A percentile compares a stretch with the other conserved stretches of the same genome.
Conservation (phyloP, 1,140 invertebrate species). For the Trinorchestia longiramus region DNA sequence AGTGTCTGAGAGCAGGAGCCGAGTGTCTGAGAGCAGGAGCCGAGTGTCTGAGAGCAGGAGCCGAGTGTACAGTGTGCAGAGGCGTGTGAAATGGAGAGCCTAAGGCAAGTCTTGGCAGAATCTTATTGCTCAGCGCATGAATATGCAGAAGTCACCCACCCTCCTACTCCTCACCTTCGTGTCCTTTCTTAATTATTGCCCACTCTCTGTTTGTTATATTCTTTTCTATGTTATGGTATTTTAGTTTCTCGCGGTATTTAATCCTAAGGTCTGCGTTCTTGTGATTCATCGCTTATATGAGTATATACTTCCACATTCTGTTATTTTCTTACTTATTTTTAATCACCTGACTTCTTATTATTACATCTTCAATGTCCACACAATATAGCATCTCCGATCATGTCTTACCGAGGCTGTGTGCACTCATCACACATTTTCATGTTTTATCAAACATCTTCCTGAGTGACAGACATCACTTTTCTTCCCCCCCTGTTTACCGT, state of each 20-base stretch:
- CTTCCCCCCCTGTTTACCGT: too few species aligned
- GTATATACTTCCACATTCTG: background rate
- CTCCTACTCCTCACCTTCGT: background rate
- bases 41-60: background rate
- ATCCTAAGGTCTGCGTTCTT: background rate
- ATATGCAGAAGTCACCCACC: background rate
- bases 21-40: background rate
- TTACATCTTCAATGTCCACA: background rate
- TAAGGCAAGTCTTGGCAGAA: background rate
- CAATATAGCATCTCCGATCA: too few species aligned
- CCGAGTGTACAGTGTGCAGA: background rate
- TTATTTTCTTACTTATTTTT: background rate
- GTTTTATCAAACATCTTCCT: too few species aligned
- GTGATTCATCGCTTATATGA: background rate
- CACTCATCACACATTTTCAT: too few species aligned
- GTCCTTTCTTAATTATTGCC: slow-evolving; percentile 12
- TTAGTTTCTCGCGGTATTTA: background rate
- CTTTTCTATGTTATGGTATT: background rate
- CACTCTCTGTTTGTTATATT: background rate
- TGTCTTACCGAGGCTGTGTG: too few species aligned
- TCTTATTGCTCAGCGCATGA: slow-evolving; percentile 35
- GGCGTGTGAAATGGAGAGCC: slow-evolving; percentile 9
- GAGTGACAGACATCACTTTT: too few species aligned
- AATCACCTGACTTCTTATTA: background rate
- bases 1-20: background rate